Evolutionary conservation across 2,888 invertebrate genomes (phyloP), one percentile per base, ranked within the genome.

Genomic region (Habroteleia sp.): DNA sequence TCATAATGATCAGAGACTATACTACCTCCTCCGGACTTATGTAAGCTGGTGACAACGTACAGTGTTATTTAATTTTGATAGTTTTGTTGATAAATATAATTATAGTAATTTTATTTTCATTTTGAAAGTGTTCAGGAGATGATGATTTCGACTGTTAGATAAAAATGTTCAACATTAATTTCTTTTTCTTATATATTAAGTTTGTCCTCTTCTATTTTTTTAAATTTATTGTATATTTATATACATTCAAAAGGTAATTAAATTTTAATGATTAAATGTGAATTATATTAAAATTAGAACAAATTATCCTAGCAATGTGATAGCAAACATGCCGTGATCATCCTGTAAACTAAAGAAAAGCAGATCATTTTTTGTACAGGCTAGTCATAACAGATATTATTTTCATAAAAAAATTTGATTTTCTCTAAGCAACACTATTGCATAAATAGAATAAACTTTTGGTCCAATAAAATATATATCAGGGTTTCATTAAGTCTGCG

Each of bases 31-130:
- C 25, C 16, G 10, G 11, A 31, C 41, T 68, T 48, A 66, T 56
- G 25, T 41, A 39, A 48, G 20, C 25, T 41, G 56, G 66, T 29
- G 46, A 66, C 48, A 33, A 20, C 48, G 14, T 41, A 14, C 41
- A 11, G 46, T 20, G 46, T 66, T 66, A 56, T 66, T 66, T 48
- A 56, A 66, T 66, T 66, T 66, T 66, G 66, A 56, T 56, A 44
- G 56, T 66, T 66, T 56, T 56, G 56, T 56, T 66, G 46, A 46
- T 56, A 66, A 66, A 48, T 48, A 25, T 48, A 56, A 66, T 66
- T 66, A 41, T 41, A 56, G 56, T 41, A 39, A 56, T 66, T 66
- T 33, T 8, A 5, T 5, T 27, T 65, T 54, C 27, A 13, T 31
- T 44, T n/a, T n/a, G n/a, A n/a, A n/a, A n/a, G n/a, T n/a, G n/a